Evolutionary conservation across 1,140 invertebrate genomes (phyloP).

Genomic region (Lutraria rhynchaena): DNA sequence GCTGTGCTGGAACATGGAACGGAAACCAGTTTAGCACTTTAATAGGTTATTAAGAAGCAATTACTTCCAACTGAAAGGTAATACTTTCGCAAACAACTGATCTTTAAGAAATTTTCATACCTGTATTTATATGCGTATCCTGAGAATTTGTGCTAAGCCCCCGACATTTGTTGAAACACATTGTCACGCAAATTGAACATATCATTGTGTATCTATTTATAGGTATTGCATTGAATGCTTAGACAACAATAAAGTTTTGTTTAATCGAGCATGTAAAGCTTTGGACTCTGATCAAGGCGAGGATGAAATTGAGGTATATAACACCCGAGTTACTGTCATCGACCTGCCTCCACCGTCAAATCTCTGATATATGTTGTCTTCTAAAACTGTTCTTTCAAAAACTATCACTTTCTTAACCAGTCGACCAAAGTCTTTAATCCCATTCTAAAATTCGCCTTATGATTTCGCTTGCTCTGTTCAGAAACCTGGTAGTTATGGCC

Average conservation of each 20-base stretch:
- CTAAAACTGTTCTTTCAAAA: too few relatives aligned
- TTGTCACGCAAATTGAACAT: not conserved
- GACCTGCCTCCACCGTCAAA: too few relatives aligned
- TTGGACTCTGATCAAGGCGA: constrained; percentile 18
- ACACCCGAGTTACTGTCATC: too few relatives aligned
- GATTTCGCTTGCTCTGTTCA: too few relatives aligned
- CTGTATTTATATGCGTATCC: not conserved
- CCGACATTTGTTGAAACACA: not conserved
- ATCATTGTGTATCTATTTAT: not conserved
- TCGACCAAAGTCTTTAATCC: too few relatives aligned
- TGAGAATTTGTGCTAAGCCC: not conserved
- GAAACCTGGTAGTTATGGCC: too few relatives aligned
- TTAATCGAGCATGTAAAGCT: constrained; percentile 19
- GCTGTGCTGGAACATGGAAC: too few relatives aligned
- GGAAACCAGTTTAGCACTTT: too few relatives aligned
- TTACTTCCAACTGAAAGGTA: not conserved
- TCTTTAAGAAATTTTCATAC: not conserved
- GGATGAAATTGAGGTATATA: constrained; percentile 48
- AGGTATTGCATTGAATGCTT: constrained; percentile 41
- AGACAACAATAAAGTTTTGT: constrained; percentile 30
- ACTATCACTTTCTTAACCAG: too few relatives aligned
- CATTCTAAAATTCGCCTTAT: too few relatives aligned
- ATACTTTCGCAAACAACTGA: not conserved
- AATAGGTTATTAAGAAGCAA: not conserved
- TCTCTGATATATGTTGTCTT: too few relatives aligned